Conservation (phyloP, 2,113 vertebrate species). For the Pungitius pungitius region DNA sequence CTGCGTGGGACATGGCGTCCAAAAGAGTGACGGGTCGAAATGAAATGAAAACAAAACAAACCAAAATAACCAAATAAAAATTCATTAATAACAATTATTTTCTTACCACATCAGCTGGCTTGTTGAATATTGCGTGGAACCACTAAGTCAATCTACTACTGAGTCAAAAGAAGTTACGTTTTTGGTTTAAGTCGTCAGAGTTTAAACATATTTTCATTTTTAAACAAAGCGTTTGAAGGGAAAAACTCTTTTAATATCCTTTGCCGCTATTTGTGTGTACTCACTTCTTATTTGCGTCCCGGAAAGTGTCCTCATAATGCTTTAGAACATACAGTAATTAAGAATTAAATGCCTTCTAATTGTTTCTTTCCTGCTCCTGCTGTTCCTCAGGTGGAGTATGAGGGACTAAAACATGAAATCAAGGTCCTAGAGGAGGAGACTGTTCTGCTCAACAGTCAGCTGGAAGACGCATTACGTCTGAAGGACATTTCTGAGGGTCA, state of each 20-base stretch:
- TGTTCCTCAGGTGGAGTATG: constrained; percentile 91
- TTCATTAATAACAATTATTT: no score
- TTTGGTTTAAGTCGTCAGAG: not conserved
- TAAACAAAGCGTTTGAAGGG: not conserved
- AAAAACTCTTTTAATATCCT: not conserved
- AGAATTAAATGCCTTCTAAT: not conserved
- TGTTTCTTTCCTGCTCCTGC: not conserved
- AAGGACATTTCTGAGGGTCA: constrained; percentile 96
- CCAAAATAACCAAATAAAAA: not conserved
- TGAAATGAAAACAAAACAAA: not conserved
- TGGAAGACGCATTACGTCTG: constrained; percentile 93
- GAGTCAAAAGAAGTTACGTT: not conserved
- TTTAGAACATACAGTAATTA: not conserved
- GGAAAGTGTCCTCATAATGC: not conserved
- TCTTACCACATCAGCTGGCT: not conserved
- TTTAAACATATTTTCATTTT: not conserved
- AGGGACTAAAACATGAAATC: constrained; percentile 98
- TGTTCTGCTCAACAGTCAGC: constrained; percentile 94
- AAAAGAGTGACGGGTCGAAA: not conserved
- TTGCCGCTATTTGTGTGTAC: not conserved
- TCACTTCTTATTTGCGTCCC: not conserved
- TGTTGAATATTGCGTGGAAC: not conserved
- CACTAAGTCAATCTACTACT: not conserved
- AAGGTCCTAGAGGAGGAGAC: constrained; percentile 97
- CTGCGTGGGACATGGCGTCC: not conserved